Evolutionary conservation across 2,888 invertebrate genomes (phyloP).

Genomic region (Leucophenga montana): DNA sequence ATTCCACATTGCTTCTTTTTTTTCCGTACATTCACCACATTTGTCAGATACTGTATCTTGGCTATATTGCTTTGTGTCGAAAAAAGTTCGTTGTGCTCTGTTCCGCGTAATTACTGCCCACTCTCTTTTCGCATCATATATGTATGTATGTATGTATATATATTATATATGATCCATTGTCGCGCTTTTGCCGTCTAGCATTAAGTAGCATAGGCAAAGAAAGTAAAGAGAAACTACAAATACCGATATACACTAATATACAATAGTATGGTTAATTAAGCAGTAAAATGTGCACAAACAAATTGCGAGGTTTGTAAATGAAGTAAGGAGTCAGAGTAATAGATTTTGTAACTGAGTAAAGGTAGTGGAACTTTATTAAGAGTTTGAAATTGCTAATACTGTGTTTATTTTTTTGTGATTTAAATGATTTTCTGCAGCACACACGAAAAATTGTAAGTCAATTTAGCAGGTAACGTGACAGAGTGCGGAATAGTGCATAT

Average conservation of each 20-base stretch:
- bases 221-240: conserved; percentile 6
- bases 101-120: not conserved
- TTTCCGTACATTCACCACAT: conserved; percentile 43
- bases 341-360: not conserved
- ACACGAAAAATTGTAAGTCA: too few species aligned
- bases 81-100: conserved; percentile 62
- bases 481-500: not conserved
- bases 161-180: conserved; percentile 46
- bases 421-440: too few species aligned
- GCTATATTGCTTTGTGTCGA: conserved; percentile 36
- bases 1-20: conserved; percentile 27
- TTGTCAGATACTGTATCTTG: conserved; percentile 12
- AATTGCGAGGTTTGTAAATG: too few species aligned
- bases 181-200: conserved; percentile 49
- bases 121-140: not conserved
- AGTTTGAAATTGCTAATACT: too few species aligned
- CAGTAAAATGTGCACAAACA: not conserved
- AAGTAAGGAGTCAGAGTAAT: too few species aligned
- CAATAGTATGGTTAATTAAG: not conserved
- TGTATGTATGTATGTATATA: conserved; percentile 18
- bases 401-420: too few species aligned
- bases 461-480: too few species aligned
- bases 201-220: not conserved
- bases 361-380: too few species aligned
- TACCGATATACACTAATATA: conserved; percentile 2